These are phyloP conservation scores for Leguminivora glycinivorella DNA, from an alignment of 1,140 invertebrate genomes.

Conservation along the genomic window DNA sequence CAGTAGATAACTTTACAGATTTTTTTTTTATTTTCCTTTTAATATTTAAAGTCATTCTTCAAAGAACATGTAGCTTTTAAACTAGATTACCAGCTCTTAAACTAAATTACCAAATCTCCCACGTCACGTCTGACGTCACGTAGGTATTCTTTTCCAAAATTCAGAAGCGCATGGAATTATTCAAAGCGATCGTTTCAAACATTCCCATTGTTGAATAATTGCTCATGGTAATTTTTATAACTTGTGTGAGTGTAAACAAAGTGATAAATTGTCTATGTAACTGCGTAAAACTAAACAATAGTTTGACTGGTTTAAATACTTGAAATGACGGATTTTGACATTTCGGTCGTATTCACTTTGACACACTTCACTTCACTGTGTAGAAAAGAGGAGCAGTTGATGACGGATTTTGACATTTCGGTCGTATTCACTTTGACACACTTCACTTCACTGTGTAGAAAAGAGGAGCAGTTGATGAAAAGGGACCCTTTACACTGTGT, in stretches of 20 bases:
- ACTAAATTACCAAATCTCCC: background rate
- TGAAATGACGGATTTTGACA: background rate
- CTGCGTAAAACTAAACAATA: constrained; percentile 1
- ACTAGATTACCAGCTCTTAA: too few species aligned
- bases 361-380: too few species aligned
- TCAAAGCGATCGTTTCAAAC: background rate
- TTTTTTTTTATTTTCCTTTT: too few species aligned
- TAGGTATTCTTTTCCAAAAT: background rate
- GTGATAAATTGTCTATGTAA: constrained; percentile 1
- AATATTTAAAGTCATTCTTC: too few species aligned
- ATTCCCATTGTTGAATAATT: constrained; percentile 9
- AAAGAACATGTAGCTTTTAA: too few species aligned
- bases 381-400: too few species aligned
- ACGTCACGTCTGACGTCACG: background rate
- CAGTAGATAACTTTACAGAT: too few species aligned
- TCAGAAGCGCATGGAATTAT: background rate
- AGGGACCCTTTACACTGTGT: too few species aligned
- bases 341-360: background rate
- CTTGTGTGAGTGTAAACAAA: constrained; percentile 1
- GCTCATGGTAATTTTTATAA: constrained; percentile 9
- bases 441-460: too few species aligned
- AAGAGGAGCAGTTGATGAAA: too few species aligned
- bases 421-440: background rate
- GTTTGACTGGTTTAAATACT: background rate
- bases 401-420: background rate